These are phyloP conservation scores for Eupithecia centaureata DNA, from an alignment of 2,888 invertebrate species.

Conservation along the genomic window DNA sequence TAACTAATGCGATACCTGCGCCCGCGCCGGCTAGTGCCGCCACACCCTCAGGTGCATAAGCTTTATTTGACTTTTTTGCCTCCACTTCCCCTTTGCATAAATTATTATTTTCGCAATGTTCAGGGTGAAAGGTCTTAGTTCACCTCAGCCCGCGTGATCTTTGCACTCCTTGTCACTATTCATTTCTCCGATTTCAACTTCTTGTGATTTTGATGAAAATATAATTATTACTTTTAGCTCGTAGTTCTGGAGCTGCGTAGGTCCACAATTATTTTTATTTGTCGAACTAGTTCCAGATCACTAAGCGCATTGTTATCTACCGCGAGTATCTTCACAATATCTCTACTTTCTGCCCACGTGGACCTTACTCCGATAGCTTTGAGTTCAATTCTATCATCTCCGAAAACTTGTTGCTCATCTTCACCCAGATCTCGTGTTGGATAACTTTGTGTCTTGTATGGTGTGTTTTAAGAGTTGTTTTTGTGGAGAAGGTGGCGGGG, in stretches of 20 bases:
- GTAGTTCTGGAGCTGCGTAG: constrained; percentile 38
- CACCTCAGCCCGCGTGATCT: constrained; percentile 3
- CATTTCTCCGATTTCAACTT: background rate
- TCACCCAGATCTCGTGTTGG: constrained; percentile 32
- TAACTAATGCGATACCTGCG: constrained; percentile 67
- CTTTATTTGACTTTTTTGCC: constrained; percentile 78
- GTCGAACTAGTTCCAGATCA: constrained; percentile 78
- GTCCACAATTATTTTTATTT: constrained; percentile 66
- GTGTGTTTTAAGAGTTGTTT: constrained; percentile 44
- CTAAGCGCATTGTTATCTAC: constrained; percentile 74
- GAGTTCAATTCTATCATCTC: constrained; percentile 58
- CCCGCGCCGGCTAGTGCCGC: constrained; percentile 57
- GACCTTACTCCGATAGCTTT: constrained; percentile 52
- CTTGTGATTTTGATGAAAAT: background rate
- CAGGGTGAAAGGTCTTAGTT: constrained; percentile 44
- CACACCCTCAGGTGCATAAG: constrained; percentile 77
- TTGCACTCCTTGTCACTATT: background rate
- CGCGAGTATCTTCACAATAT: constrained; percentile 61
- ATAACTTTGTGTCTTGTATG: constrained; percentile 39
- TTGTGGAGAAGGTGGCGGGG: constrained; percentile 42
- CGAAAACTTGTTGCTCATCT: constrained; percentile 52
- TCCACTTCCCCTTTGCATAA: constrained; percentile 82
- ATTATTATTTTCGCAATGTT: constrained; percentile 73
- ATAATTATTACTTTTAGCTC: constrained; percentile 44
- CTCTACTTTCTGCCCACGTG: constrained; percentile 48